Conservation (phyloP, 2,797 vertebrate genomes). For the Gila robusta region DNA sequence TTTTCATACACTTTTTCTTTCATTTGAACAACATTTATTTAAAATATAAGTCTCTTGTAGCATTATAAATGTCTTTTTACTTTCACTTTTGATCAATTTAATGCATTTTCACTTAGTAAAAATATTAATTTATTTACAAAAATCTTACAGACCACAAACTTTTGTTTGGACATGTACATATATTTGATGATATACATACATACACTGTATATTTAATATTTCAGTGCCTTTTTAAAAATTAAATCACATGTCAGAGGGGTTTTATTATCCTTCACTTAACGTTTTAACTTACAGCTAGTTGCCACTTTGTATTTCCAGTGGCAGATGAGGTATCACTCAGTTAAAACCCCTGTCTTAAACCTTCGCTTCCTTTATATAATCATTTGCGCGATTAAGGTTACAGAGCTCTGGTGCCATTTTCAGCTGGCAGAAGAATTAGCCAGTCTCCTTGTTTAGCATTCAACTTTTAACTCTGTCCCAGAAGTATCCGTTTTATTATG, state of each 20-base stretch:
- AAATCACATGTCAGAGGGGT: not conserved
- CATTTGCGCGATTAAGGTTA: conserved; percentile 19
- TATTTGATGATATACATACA: not conserved
- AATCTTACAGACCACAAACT: not conserved
- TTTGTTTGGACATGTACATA: not conserved
- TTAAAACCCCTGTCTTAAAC: conserved; percentile 20
- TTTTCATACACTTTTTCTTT: not conserved
- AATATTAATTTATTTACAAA: not conserved
- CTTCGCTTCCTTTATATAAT: conserved; percentile 8
- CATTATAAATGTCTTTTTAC: not conserved
- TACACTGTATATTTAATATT: conserved; percentile 5
- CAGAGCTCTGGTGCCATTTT: conserved; percentile 19
- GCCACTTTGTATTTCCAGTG: conserved; percentile 17
- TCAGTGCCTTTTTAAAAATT: conserved; percentile 8
- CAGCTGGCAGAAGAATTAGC: conserved; percentile 25
- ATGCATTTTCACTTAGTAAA: not conserved
- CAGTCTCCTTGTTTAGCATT: conserved; percentile 20
- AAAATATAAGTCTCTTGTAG: not conserved
- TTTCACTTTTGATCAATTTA: not conserved
- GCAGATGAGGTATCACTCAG: conserved; percentile 20
- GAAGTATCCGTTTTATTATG: conserved; percentile 61
- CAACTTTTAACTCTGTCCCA: conserved; percentile 39
- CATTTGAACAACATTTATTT: not conserved
- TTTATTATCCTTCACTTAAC: conserved; percentile 7
- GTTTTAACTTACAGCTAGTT: not conserved